Evolutionary conservation across 1,140 invertebrate species (phyloP), one percentile per base, ranked within the genome.

Genomic region (Manduca sexta): DNA sequence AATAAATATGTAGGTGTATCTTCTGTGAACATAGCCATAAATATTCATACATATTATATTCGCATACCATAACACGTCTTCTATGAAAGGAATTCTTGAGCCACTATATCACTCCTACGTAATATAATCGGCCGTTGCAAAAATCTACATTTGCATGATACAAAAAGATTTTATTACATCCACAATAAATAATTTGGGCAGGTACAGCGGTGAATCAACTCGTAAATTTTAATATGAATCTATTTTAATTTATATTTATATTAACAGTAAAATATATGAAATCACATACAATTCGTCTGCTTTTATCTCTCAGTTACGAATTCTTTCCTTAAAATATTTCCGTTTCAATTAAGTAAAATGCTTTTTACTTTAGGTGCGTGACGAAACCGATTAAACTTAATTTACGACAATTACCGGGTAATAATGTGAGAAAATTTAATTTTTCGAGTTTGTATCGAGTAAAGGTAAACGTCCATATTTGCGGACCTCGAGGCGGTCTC

Each of bases 131-230:
- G 44, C 29, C 40, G 41, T 60, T 62, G 58, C 59, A 64, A 68
- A 64, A 68, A 58, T 63, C 31, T 40, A 46, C 44, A 69, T 69
- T 60, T 53, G 60, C 62, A 63, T 69, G 48, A 60, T 51, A 60
- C 54, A 26, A 26, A 26, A 26, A 26, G 0, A 26, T 26, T 26
- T 26, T 26, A 26, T 26, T 26, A 26, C 21, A 26, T 26, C 21
- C 21, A 26, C 21, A 26, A 26, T 26, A 26, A 26, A 26, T n/a
- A n/a, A n/a, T n/a, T 26, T 26, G 4, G 21, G 21, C 4, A 26
- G 21, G 21, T 26, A 26, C 21, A 5, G 4, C 4, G 21, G 21
- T 26, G 21, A 26, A 26, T 8, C 1, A 26, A 26, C 21, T 26
- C 21, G 21, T 26, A 26, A 26, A 26, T 26, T 5, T 26, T 26